phyloP scores from a whole-genome alignment of 2,888 invertebrate species.

The Phorcus lineatus region DNA sequence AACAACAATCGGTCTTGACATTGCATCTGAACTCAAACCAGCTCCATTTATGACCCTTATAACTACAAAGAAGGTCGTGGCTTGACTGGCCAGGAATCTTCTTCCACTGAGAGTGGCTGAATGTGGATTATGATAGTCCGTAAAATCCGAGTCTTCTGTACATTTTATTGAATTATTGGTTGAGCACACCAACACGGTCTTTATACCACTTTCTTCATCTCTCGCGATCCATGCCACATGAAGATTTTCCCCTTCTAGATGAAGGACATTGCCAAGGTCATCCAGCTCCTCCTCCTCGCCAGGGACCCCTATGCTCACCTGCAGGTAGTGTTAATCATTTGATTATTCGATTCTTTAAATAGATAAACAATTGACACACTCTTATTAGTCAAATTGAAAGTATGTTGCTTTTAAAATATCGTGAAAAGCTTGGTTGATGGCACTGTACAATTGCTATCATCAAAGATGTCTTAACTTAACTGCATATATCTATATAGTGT shows the following conservation, averaged over 20 bases:
- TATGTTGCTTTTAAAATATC: no score
- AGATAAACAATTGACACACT: no score
- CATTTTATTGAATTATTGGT: neutral
- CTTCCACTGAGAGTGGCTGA: neutral
- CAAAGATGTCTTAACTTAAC: no score
- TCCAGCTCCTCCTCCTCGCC: constrained; percentile 53
- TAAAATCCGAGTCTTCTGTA: neutral
- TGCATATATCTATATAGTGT: no score
- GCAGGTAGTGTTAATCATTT: constrained; percentile 40
- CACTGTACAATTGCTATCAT: no score
- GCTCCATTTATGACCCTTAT: constrained; percentile 36
- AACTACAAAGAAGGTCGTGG: neutral
- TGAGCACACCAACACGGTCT: constrained; percentile 37
- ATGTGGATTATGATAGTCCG: neutral
- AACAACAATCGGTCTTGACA: constrained; percentile 39
- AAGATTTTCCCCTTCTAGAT: constrained; percentile 48
- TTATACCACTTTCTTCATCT: constrained; percentile 56
- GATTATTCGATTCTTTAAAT: no score
- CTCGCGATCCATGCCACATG: constrained; percentile 46
- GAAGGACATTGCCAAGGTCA: no score
- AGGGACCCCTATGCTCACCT: constrained; percentile 45
- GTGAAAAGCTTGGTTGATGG: no score
- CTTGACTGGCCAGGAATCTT: neutral
- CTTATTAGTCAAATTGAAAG: no score
- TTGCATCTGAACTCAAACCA: constrained; percentile 14